Percentiles rank a stretch among this genome's conserved stretches.
These are phyloP conservation scores for Nycticebus coucang DNA, from an alignment of 2,113 vertebrate species.

Conservation along the genomic window DNA sequence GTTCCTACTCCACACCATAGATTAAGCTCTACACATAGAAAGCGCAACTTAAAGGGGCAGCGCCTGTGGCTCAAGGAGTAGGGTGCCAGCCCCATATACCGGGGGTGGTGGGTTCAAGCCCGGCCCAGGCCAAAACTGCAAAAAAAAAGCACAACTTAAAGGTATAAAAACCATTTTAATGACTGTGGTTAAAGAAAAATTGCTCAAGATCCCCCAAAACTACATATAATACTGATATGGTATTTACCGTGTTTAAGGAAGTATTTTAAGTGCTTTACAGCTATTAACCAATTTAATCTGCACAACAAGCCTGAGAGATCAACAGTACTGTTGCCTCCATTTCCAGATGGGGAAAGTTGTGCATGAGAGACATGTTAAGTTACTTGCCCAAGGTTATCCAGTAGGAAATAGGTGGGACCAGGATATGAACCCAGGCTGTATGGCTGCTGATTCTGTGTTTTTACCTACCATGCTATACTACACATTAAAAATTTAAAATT, in stretches of 20 bases:
- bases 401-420: background rate
- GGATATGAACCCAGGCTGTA: background rate
- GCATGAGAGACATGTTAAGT: background rate
- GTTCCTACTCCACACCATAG: background rate
- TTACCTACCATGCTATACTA: background rate
- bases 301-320: background rate
- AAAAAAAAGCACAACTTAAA: background rate
- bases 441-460: background rate
- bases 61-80: no score
- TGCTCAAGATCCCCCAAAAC: background rate
- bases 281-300: background rate
- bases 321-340: background rate
- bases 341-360: background rate
- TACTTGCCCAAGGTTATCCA: background rate
- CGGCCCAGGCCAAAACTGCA: background rate
- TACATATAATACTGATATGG: background rate
- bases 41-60: background rate
- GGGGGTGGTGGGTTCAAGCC: no score
- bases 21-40: conserved; percentile 8
- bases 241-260: background rate
- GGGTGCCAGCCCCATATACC: no score
- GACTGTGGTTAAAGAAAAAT: background rate
- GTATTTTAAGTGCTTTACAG: background rate
- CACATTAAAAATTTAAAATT: background rate
- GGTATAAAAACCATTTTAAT: background rate